Evolutionary conservation across 1,140 invertebrate species (phyloP), one percentile per base, ranked within the genome.

Genomic region (Apis cerana): DNA sequence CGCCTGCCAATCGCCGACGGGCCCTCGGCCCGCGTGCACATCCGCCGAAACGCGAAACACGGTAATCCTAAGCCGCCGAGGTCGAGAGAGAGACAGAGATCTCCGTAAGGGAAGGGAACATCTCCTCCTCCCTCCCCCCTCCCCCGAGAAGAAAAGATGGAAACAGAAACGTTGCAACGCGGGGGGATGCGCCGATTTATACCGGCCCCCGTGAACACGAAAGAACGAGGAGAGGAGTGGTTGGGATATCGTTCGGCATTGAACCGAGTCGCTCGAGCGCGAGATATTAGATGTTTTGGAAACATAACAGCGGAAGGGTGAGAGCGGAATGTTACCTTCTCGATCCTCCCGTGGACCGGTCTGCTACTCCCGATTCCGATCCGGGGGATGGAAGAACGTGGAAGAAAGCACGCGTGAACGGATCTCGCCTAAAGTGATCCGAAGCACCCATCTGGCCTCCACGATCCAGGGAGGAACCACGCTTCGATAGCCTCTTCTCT

Each of bases 1-100:
- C 91, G 92, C 90, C 91, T 92, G 92, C 88, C 92, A 93, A 92
- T 93, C 91, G n/a, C 67, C 50, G 50, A 61, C 21, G 61, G 33
- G 52, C 13, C 59, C 27, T 61, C 54, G 61, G 58, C 76, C n/a
- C 13, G 50, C 69, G 17, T 8, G 23, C 27, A 48, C 71, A 75
- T 78, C 68, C 59, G 77, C 56, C 52, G 70, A 54, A 72, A 52
- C 62, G 33, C 61, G 72, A 27, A 77, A 23, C 59, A 27, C 23
- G 54, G 67, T 70, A 70, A 71, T 43, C 79, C 79, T 72, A 62
- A 48, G 17, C 48, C 64, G 13, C 3, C 33, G 33, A 33, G 27
- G 0, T 3, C 13, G 10, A 15, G 23, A 50, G 48, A 64, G 27
- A 50, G 17, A n/a, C n/a, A 27, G 7, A 11, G 10, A 33, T 33